Percentiles rank a stretch among this genome's conserved stretches.
Evolutionary conservation across 2,797 vertebrate species (phyloP).

Genomic region (Oryzias sinensis): DNA sequence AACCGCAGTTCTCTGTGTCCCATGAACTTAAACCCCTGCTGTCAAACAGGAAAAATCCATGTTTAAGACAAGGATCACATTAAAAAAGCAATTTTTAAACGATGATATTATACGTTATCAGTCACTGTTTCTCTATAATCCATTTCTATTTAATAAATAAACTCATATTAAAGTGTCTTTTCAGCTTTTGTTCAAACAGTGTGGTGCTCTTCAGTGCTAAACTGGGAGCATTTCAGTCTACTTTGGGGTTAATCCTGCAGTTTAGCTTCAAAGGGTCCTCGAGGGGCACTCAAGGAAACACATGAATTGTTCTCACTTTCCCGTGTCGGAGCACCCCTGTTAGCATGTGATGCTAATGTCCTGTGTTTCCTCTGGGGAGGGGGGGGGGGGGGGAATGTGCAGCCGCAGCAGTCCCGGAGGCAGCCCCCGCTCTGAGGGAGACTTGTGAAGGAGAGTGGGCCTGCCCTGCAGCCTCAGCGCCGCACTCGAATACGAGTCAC

Average conservation of each 20-base stretch:
- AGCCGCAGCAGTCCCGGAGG: conserved; percentile 53
- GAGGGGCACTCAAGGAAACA: conserved; percentile 19
- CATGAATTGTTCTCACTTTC: conserved; percentile 29
- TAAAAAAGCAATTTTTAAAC: too few species aligned
- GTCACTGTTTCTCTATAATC: too few species aligned
- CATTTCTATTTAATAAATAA: too few species aligned
- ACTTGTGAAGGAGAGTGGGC: conserved; percentile 48
- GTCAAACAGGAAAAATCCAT: too few species aligned
- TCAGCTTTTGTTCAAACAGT: neutral
- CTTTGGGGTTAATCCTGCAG: conserved; percentile 1
- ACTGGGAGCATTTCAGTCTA: neutral
- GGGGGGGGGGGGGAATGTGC: conserved; percentile 61
- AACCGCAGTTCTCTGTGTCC: too few species aligned
- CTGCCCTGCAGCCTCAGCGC: conserved; percentile 44
- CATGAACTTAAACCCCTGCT: too few species aligned
- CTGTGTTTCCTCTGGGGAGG: conserved; percentile 44
- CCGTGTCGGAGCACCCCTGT: conserved; percentile 31
- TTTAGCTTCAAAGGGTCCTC: conserved; percentile 13
- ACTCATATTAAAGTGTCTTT: neutral
- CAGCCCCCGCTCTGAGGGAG: conserved; percentile 38
- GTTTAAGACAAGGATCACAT: too few species aligned
- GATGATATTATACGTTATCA: too few species aligned
- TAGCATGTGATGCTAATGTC: conserved; percentile 68
- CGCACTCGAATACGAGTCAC: conserved; percentile 64
- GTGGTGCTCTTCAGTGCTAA: neutral